Conservation (phyloP, 2,797 vertebrate genomes). For the Pipistrellus nathusii region DNA sequence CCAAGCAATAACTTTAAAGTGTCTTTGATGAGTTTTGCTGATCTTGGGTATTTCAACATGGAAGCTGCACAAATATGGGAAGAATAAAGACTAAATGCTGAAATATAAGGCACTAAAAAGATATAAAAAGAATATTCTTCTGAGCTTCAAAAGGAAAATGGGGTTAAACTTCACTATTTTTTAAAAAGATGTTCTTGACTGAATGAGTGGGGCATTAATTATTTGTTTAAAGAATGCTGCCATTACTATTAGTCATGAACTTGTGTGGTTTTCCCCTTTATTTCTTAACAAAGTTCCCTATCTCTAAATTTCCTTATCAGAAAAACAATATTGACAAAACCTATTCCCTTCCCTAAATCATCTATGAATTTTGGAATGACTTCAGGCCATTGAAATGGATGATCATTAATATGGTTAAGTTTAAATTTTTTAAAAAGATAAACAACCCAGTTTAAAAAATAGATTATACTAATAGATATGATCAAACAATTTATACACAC, state of each 20-base stretch:
- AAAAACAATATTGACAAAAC: slow-evolving; percentile 13
- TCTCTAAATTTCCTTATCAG: not conserved
- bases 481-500: not conserved
- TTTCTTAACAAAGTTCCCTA: not conserved
- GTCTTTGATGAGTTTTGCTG: not conserved
- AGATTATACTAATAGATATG: not conserved
- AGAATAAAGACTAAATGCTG: not conserved
- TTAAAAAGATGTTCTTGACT: not conserved
- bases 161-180: slow-evolving; percentile 4
- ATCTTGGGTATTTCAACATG: not conserved
- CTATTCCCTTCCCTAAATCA: not conserved
- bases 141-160: slow-evolving; percentile 7
- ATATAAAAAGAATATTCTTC: not conserved
- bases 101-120: not conserved
- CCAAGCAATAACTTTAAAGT: not conserved
- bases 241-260: not conserved
- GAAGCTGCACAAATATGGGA: not conserved
- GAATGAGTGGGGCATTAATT: not conserved
- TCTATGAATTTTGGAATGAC: not conserved
- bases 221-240: not conserved
- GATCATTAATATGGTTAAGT: not conserved
- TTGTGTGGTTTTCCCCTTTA: not conserved
- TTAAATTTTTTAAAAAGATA: not conserved
- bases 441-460: not conserved
- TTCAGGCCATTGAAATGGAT: not conserved